Evolutionary conservation across 1,140 invertebrate genomes (phyloP), one percentile per base, ranked within the genome.

Genomic region (Ectropis grisescens): DNA sequence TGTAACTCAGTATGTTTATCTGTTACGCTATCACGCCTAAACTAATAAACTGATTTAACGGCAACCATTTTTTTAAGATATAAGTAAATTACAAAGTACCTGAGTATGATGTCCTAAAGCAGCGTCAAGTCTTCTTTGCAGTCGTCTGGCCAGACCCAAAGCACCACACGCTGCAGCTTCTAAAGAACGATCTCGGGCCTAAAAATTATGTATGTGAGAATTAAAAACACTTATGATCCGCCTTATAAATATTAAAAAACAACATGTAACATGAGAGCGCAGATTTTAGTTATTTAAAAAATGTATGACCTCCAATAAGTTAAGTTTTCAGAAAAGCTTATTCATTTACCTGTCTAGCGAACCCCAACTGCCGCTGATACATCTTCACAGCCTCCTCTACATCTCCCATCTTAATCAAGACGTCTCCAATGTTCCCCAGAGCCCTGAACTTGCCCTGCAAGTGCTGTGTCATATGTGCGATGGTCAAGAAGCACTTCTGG

Each of bases 381-480:
- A 96, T 93, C 74, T 94, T 95, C 1, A 95, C 88, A 2, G 94
- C 93, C 72, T 96, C 94, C 43, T 93, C 92, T 1, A 87, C 82
- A 56, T 94, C 91, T 10, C 87, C 89, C 78, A 93, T 91, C 57
- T 93, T 91, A 13, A 95, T 88, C 1, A 96, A 78, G 13, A 95
- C 93, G 70, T 96, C 94, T 0, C 93, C 94, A 37, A 96, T 95
- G 61, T 96, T 96, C 2, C 93, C 93, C 35, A 97, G 67, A 1
- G 94, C 94, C 29, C 94, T 84, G 57, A 96, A 95, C 80, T 95
- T 96, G 11, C 93, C 93, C 35, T 91, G 86, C 26, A 93, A 65
- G 69, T 96, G 91, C 59, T 94, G 94, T 14, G 92, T 94, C 89
- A 95, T 95, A 46, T 96, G 94, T 1, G 94, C 93, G 44, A 97